Evolutionary conservation across 2,797 vertebrate species (phyloP).

Genomic region (Botia kubotai): DNA sequence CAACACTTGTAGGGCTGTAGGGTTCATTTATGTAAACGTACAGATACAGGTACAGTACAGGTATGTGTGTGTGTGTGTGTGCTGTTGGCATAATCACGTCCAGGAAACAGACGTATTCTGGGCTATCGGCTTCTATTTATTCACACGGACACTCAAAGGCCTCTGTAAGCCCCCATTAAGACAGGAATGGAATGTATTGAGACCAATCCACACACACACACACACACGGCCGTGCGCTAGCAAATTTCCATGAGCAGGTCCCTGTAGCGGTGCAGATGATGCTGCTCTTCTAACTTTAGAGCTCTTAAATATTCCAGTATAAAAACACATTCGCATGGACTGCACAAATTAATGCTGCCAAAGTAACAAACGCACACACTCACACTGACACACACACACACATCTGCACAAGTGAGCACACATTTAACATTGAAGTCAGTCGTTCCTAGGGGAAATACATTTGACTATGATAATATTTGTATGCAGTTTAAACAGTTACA

Average conservation of each 20-base stretch:
- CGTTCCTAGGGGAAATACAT: too few relatives aligned
- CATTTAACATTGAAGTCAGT: background rate
- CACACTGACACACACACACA: constrained; percentile 22
- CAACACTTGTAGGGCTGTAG: background rate
- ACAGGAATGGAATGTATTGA: constrained; percentile 48
- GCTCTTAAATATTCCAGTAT: constrained; percentile 56
- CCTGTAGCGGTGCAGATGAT: constrained; percentile 62
- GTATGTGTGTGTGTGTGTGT: constrained; percentile 25
- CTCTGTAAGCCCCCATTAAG: constrained; percentile 54
- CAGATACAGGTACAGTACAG: background rate
- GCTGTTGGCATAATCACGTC: constrained; percentile 45
- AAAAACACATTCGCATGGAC: constrained; percentile 46
- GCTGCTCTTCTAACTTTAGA: constrained; percentile 57
- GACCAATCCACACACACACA: constrained; percentile 57
- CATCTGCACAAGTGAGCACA: background rate
- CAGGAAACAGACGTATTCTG: constrained; percentile 63
- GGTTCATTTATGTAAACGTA: constrained; percentile 11
- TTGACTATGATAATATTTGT: too few relatives aligned
- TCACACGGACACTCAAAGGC: constrained; percentile 52
- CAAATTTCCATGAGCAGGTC: constrained; percentile 53
- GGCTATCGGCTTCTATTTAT: constrained; percentile 60
- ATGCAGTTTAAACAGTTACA: too few relatives aligned
- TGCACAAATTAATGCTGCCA: constrained; percentile 7
- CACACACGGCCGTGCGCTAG: constrained; percentile 34
- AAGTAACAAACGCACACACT: constrained; percentile 35